Percentiles rank a stretch among this genome's conserved stretches.
These are phyloP conservation scores for Tetramorium simillimum DNA, from an alignment of 1,140 invertebrate species.

Conservation along the genomic window DNA sequence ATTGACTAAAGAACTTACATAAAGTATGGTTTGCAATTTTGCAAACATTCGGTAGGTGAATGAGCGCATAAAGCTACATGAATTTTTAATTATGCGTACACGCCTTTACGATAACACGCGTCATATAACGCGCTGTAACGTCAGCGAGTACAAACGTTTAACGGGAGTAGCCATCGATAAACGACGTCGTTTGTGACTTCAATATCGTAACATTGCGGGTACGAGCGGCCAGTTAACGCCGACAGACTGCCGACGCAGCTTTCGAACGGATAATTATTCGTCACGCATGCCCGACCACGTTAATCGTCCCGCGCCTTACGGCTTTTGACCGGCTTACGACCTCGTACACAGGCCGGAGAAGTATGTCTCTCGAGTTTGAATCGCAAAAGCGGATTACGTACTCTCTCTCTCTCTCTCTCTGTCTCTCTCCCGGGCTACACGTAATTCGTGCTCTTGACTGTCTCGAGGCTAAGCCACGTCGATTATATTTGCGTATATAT, in stretches of 20 bases:
- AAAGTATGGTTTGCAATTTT: not conserved
- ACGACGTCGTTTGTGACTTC: conserved; percentile 64
- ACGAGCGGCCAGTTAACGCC: conserved; percentile 20
- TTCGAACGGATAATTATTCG: conserved; percentile 76
- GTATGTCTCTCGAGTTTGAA: conserved; percentile 25
- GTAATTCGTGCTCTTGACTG: conserved; percentile 57
- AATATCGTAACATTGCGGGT: conserved; percentile 58
- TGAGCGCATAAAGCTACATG: conserved; percentile 10
- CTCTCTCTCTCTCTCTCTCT: not conserved
- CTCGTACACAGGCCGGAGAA: conserved; percentile 36
- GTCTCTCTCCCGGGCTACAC: not conserved
- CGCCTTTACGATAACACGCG: conserved; percentile 26
- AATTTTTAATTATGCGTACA: conserved; percentile 70
- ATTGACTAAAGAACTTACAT: not conserved
- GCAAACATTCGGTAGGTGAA: not conserved
- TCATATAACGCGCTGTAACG: conserved; percentile 53
- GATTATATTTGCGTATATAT: conserved; percentile 34
- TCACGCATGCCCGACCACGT: conserved; percentile 75
- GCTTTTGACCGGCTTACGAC: conserved; percentile 62
- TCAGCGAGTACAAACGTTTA: conserved; percentile 37
- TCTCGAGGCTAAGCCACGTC: conserved; percentile 47
- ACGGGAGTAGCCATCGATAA: conserved; percentile 63
- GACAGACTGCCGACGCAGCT: conserved; percentile 53
- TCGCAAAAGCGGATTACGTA: conserved; percentile 69
- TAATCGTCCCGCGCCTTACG: conserved; percentile 73